Conservation (phyloP, 2,113 vertebrate genomes). For the Tenrec ecaudatus region DNA sequence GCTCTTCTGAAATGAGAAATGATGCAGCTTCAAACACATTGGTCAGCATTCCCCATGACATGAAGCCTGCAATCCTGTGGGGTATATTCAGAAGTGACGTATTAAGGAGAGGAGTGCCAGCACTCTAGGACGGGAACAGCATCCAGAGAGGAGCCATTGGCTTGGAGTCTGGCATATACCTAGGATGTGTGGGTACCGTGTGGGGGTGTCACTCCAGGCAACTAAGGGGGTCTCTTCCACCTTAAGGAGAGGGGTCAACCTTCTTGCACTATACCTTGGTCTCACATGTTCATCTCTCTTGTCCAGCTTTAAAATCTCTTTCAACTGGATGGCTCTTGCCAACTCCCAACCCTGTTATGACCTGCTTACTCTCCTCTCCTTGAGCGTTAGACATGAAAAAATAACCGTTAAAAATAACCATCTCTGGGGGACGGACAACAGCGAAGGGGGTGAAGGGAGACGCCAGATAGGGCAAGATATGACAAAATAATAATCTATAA, state of each 20-base stretch:
- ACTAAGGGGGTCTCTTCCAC: neutral
- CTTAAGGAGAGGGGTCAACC: neutral
- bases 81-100: neutral
- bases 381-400: no score
- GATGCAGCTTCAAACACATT: neutral
- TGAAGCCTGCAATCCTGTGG: neutral
- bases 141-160: neutral
- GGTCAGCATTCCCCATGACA: neutral
- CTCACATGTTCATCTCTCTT: neutral
- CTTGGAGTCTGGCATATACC: accelerated
- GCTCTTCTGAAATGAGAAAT: neutral
- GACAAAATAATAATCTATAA: no score
- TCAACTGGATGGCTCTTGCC: neutral
- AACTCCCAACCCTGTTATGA: neutral
- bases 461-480: no score
- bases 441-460: no score
- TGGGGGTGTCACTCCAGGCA: neutral
- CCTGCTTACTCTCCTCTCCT: neutral
- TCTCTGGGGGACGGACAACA: no score
- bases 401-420: no score
- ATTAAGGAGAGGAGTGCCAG: neutral
- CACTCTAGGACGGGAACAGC: neutral
- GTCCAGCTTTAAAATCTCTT: neutral
- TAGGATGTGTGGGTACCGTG: neutral
- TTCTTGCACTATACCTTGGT: neutral